Evolutionary conservation across 2,113 vertebrate genomes (phyloP), one percentile per base, ranked within the genome.

Genomic region (Ivindomyrus marchei): DNA sequence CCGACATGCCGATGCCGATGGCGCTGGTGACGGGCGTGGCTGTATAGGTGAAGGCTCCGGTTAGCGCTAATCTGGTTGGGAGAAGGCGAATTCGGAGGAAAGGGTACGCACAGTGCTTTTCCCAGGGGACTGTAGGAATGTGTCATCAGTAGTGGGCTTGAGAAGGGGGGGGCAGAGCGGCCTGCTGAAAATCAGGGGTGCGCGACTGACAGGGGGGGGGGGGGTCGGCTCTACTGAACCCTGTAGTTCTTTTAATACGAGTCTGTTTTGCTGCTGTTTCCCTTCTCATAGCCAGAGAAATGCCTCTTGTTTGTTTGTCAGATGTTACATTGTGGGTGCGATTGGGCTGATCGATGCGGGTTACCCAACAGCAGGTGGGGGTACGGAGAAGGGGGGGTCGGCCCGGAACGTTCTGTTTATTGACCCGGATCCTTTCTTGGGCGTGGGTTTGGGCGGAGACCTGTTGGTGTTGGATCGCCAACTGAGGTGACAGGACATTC

Each of bases 1-100:
- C 97, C 0, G 98, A 98, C 98, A 99, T 98, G 92, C 97, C 97
- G 13, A 99, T 97, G 92, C 98, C 98, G 2, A 99, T 97, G 89
- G 95, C 96, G 9, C 96, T 98, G 90, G 97, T 98, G 93, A 98
- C 97, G 0, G 98, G 96, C 0, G 98, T 97, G 0, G 97, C 97
- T 0, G 97, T 95, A 94, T 99, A 99, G 91, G 97, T 97, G 93
- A 99, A 99, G 0, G 98, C 96, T 3, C 97, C 97, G 0, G 98
- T n/a, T n/a, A 36, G 50, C 4, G 27, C 49, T 87, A 46, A 45
- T 19, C 21, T 45, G 83, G 45, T 19, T 47, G 39, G 36, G 85
- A 15, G 50, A 87, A 19, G 47, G 47, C 27, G 39, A 31, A 36
- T 52, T 87, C 3, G 31, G 27, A 53, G 85, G 50, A 39, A 39